phyloP scores from a whole-genome alignment of 2,797 vertebrate species.

The Cirrhinus molitorella region DNA sequence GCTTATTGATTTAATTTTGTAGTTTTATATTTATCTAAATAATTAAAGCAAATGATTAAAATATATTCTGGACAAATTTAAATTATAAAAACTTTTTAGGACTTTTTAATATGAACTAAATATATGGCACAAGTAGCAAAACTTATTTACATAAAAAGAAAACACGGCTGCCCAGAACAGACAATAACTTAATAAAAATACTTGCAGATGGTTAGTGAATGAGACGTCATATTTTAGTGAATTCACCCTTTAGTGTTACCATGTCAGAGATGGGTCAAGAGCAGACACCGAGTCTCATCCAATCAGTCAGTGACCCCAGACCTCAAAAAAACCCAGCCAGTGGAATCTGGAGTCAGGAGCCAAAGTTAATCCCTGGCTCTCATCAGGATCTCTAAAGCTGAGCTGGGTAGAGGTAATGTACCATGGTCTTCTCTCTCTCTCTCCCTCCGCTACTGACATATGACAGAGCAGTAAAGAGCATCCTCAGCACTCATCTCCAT shows the following conservation, averaged over 20 bases:
- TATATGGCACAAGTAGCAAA: not conserved
- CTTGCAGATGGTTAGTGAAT: not conserved
- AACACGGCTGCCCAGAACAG: not conserved
- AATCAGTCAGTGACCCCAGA: slow-evolving; percentile 54
- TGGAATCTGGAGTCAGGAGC: slow-evolving; percentile 63
- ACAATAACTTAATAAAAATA: not conserved
- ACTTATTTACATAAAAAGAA: not conserved
- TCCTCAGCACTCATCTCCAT: slow-evolving; percentile 38
- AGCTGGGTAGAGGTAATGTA: slow-evolving; percentile 40
- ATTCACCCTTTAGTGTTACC: slow-evolving; percentile 2
- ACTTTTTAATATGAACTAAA: no score
- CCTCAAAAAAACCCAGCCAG: slow-evolving; percentile 48
- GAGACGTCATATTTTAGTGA: not conserved
- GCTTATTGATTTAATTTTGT: no score
- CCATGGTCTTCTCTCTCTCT: slow-evolving; percentile 29
- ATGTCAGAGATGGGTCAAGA: slow-evolving; percentile 41
- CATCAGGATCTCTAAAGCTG: slow-evolving; percentile 44
- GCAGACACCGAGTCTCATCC: slow-evolving; percentile 47
- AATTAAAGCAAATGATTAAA: no score
- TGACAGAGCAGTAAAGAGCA: slow-evolving; percentile 55
- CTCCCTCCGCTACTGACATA: slow-evolving; percentile 49
- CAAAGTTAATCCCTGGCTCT: slow-evolving; percentile 62
- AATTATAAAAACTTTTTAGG: no score
- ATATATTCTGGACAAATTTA: no score
- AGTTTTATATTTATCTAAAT: no score